Evolutionary conservation across 2,797 vertebrate species (phyloP), one percentile per base, ranked within the genome.

Genomic region (Masticophis lateralis): DNA sequence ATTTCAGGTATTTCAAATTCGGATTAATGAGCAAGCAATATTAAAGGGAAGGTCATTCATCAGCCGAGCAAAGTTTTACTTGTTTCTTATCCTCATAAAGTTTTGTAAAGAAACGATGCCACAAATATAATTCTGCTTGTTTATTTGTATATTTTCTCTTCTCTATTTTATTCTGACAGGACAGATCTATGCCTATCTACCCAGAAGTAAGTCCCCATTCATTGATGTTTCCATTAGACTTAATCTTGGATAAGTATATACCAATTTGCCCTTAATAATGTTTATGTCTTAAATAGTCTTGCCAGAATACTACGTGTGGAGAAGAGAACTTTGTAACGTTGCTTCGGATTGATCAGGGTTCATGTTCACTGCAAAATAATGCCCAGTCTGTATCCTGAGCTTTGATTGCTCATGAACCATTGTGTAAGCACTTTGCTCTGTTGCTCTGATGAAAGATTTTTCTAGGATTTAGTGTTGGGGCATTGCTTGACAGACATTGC

Each of bases 271-370:
- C 53, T 87, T 32, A 56, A 60, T 27, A 13, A 61, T 51, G 79
- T 7, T 53, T 91, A 47, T 32, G 9, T 87, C 28, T 25, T 11
- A 37, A 22, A 32, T 25, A 32, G 83, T 69, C 60, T 86, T 92
- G 43, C 43, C 13, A 69, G 87, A 92, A 27, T 37, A n/a, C 10
- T 14, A 20, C 2, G 2, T 27, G 12, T n/a, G 57, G 86, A 4
- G 86, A 37, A n/a, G 5, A 57, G 66, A 79, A 18, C 86, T 92
- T 91, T 69, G n/a, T 69, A 92, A 28, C 37, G 14, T 91, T 66
- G 59, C 91, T 87, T 91, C 83, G 66, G 61, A 12, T 88, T 69
- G 86, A 63, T 27, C 61, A 92, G 91, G 86, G 86, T 63, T 88
- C 32, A 56, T 11, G 37, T 28, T 88, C 61, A 43, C 61, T 88